Evolutionary conservation across 2,888 invertebrate genomes (phyloP), one percentile per base, ranked within the genome.

Genomic region (Volucella inanis): DNA sequence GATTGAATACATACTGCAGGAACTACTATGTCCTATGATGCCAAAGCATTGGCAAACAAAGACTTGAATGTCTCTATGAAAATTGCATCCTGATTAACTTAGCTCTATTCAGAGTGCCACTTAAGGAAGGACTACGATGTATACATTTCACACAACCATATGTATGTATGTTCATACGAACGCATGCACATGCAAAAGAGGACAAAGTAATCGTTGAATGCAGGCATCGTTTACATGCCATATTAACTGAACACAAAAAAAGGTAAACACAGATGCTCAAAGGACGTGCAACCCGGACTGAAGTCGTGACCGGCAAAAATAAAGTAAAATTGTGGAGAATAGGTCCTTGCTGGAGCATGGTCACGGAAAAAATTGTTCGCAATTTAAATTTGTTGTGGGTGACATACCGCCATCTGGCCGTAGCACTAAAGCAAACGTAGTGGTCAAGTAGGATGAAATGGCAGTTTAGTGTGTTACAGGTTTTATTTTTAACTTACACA

Each of bases 61-160:
- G 61, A 79, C 74, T 68, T 64, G 64, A 83, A 79, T 79, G 74
- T 59, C 74, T 79, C 74, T 64, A 79, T 83, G 62, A 41, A 83
- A 83, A 78, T 83, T 83, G 83, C 79, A 83, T 83, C 83, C 83
- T 83, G 79, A 83, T 83, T 83, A 79, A 83, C 74, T 83, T 83
- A 83, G 79, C 83, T 74, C 83, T 83, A 83, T 83, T 83, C 83
- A 79, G 78, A 74, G 79, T 74, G 79, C 72, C 83, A 79, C 83
- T 83, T 74, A 83, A 72, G 72, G 62, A 64, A 61, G 64, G 50
- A 57, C 38, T 45, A 8, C 52, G 10, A 41, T 38, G 45, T 14
- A 6, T 3, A 11, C 45, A 11, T 45, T 15, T 10, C 15, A 49
- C 49, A 31, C 31, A 31, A 31, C 31, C 31, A 31, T 6, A 31